Conservation (phyloP, 2,797 vertebrate species). For the Rostrhamus sociabilis region DNA sequence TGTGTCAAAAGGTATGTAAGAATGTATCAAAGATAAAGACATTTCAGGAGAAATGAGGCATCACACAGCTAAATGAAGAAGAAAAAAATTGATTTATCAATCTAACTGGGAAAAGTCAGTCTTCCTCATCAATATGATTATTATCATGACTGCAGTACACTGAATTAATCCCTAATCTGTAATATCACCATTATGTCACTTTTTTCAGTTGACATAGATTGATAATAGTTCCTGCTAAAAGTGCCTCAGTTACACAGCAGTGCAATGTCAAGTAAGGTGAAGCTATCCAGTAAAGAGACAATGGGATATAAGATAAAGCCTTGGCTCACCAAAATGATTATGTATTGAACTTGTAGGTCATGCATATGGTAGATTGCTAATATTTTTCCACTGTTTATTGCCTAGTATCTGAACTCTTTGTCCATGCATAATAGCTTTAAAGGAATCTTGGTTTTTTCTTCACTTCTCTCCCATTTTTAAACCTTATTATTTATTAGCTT, state of each 20-base stretch:
- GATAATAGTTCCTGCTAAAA: background rate
- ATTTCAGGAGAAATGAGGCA: background rate
- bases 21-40: background rate
- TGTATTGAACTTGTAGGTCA: background rate
- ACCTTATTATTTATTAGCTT: background rate
- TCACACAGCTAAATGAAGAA: background rate
- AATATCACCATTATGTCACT: background rate
- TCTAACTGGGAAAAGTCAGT: background rate
- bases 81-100: background rate
- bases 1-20: background rate
- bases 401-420: background rate
- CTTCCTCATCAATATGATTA: background rate
- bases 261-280: background rate
- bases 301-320: background rate
- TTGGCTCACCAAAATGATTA: background rate
- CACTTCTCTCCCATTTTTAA: background rate
- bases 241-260: background rate
- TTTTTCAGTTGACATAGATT: background rate
- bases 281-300: background rate
- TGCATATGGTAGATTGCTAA: background rate
- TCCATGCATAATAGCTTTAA: background rate
- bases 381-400: background rate
- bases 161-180: background rate
- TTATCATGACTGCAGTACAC: background rate
- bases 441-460: background rate